These are phyloP conservation scores for Lophura nycthemera DNA, from an alignment of 2,113 vertebrate species.

Conservation along the genomic window DNA sequence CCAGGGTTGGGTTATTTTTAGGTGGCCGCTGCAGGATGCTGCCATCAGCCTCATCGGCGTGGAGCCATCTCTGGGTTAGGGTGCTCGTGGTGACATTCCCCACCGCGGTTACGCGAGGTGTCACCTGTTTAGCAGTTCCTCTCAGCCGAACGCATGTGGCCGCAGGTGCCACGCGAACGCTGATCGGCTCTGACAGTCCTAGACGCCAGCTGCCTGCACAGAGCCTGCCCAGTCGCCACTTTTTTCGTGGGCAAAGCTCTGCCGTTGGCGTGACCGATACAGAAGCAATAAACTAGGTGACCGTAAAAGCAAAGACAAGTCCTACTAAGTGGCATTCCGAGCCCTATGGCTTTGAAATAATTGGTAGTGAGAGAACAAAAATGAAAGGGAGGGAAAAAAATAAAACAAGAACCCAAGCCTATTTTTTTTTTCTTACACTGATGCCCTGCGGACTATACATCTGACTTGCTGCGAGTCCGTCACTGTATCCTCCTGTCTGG, in stretches of 20 bases:
- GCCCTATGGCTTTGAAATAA: slow-evolving; percentile 94
- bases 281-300: slow-evolving; percentile 87
- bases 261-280: slow-evolving; percentile 82
- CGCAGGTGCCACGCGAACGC: slow-evolving; percentile 85
- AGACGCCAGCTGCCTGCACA: slow-evolving; percentile 81
- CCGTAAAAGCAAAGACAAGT: slow-evolving; percentile 84
- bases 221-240: slow-evolving; percentile 72
- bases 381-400: neutral
- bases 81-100: slow-evolving; percentile 39
- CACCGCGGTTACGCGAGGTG: slow-evolving; percentile 67
- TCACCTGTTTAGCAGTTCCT: slow-evolving; percentile 88
- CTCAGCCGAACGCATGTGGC: slow-evolving; percentile 76
- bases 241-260: slow-evolving; percentile 68
- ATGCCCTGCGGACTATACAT: slow-evolving; percentile 99
- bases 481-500: slow-evolving; percentile 99
- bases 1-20: slow-evolving; percentile 32
- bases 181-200: slow-evolving; percentile 89
- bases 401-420: slow-evolving; percentile 63
- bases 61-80: slow-evolving; percentile 55
- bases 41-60: neutral
- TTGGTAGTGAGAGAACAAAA: slow-evolving; percentile 80
- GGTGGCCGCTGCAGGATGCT: neutral
- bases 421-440: slow-evolving; percentile 90
- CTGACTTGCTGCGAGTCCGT: slow-evolving; percentile 97
- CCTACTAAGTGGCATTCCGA: slow-evolving; percentile 87